A percentile compares a stretch with the other conserved stretches of the same genome.
Evolutionary conservation across 1,140 invertebrate genomes (phyloP).

Genomic region (Ips typographus): DNA sequence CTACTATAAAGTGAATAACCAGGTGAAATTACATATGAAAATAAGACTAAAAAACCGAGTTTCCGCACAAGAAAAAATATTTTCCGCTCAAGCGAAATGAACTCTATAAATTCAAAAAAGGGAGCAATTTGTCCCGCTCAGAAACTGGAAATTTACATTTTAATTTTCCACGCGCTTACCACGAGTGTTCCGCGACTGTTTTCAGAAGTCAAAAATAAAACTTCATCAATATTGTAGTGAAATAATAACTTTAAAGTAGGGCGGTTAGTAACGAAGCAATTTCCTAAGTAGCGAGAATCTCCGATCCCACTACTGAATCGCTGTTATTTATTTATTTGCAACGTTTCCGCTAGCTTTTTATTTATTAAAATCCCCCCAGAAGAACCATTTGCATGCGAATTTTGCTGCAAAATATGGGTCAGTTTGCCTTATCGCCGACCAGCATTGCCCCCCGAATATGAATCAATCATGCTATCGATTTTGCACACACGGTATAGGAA

Average conservation of each 20-base stretch:
- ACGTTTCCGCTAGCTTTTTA: constrained; percentile 11
- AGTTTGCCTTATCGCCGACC: constrained; percentile 29
- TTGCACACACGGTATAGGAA: constrained; percentile 23
- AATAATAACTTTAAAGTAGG: background rate
- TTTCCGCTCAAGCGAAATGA: constrained; percentile 9
- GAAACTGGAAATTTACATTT: no score
- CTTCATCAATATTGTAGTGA: no score
- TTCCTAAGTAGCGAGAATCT: constrained; percentile 11
- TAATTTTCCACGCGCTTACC: no score
- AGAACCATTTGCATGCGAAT: constrained; percentile 28
- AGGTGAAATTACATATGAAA: constrained; percentile 22
- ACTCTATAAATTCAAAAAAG: constrained; percentile 14
- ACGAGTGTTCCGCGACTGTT: no score
- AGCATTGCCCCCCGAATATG: constrained; percentile 28
- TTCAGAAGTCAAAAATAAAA: no score
- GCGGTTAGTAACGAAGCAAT: constrained; percentile 11
- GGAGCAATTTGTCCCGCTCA: constrained; percentile 11
- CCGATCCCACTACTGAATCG: background rate
- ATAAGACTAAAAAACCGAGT: constrained; percentile 8
- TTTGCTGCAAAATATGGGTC: constrained; percentile 27
- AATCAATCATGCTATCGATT: constrained; percentile 34
- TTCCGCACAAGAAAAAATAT: constrained; percentile 11
- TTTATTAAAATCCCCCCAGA: constrained; percentile 25
- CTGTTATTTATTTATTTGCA: constrained; percentile 31
- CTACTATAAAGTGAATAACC: background rate